Percentiles rank a stretch among this genome's conserved stretches.
Conservation (phyloP, 2,888 invertebrate species). For the Parnassius apollo region DNA sequence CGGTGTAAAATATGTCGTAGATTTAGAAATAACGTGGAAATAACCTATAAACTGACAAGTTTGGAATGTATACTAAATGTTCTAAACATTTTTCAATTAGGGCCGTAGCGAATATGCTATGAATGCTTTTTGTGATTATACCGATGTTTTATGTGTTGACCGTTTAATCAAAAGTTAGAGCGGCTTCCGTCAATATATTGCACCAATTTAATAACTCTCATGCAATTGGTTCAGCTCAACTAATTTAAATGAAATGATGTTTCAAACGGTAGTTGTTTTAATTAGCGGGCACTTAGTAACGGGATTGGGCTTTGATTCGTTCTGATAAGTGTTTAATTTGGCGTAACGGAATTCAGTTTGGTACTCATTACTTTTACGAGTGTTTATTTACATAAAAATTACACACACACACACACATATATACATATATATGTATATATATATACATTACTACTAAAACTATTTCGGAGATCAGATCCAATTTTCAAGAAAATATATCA, state of each 20-base stretch:
- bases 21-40: slow-evolving; percentile 2
- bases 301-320: slow-evolving; percentile 26
- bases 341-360: slow-evolving; percentile 26
- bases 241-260: slow-evolving; percentile 59
- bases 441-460: no score
- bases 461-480: no score
- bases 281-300: slow-evolving; percentile 47
- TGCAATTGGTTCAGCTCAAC: slow-evolving; percentile 51
- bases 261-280: slow-evolving; percentile 54
- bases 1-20: slow-evolving; percentile 1
- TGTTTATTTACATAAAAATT: no score
- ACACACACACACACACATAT: no score
- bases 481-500: no score
- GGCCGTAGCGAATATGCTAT: slow-evolving; percentile 43
- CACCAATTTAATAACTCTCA: slow-evolving; percentile 52
- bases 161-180: slow-evolving; percentile 47
- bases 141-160: slow-evolving; percentile 41
- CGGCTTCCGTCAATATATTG: slow-evolving; percentile 45
- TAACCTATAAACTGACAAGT: neutral
- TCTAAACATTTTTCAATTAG: slow-evolving; percentile 45
- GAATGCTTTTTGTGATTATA: slow-evolving; percentile 45
- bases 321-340: slow-evolving; percentile 25
- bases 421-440: no score
- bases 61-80: slow-evolving; percentile 8
- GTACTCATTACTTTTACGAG: slow-evolving; percentile 15